Evolutionary conservation across 1,140 invertebrate species (phyloP), one percentile per base, ranked within the genome.

Genomic region (Drosophila mojavensis): DNA sequence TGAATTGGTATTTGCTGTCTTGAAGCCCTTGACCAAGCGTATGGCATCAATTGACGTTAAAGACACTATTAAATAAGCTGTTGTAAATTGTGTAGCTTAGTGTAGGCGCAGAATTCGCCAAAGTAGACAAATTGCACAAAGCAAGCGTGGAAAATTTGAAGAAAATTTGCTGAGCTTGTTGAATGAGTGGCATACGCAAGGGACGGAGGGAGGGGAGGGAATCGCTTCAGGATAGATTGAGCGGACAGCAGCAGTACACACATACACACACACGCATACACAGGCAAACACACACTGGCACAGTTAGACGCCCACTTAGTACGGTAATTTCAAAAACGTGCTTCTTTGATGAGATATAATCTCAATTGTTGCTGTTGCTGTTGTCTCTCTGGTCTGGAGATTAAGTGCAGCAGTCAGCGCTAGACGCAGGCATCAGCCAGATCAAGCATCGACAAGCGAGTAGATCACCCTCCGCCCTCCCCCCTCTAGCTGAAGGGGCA

Each of bases 271-370:
- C 67, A 71, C 36, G 17, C 17, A 17, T 17, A 17, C 20, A 59
- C 58, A 36, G 5, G 55, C 26, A 43, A 39, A 60, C 33, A 74
- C 47, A 63, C 67, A 71, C 36, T 79, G 78, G 75, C 84, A 89
- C 84, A 89, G 84, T 89, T 89, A 89, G 84, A 90, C 90, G 85
- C 90, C 90, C 90, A 91, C 90, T 91, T 90, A 90, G 82, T 91
- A 91, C 90, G 90, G 84, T 91, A 91, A 91, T 91, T 90, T 83
- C 74, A 59, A 82, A 91, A 91, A 90, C 90, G 84, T 91, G 90
- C 82, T 84, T 82, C 76, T 79, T 79, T 90, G 86, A 91, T 91
- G 85, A 86, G 84, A 86, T 90, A 85, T 82, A 86, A 91, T 91
- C 89, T 85, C 30, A 50, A 53, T 66, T 73, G 60, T 50, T 77